Base-by-base conservation (phyloP, 2,888 invertebrate species). In the Apotomis turbidana region DNA sequence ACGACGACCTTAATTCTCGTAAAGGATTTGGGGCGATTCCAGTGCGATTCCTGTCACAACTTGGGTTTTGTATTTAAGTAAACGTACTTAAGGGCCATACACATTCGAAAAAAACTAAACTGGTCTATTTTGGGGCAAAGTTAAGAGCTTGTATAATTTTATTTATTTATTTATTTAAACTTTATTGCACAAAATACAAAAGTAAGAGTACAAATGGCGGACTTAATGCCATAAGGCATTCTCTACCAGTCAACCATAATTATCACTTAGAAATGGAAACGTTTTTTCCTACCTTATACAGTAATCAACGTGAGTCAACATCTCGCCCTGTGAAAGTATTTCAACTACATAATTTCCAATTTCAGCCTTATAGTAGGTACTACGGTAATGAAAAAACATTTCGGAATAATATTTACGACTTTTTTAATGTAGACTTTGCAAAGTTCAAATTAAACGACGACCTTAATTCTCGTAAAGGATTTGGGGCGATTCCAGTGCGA, bases 391-490 rank as follows among this genome's bases (percentile, higher is more conserved):
- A 68, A 60, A 57, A 44, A 60, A 46, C 44, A 4, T 60, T 44
- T 44, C 68, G 58, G 58, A 38, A 60, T 15, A 36, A 55, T 57
- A 58, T 57, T 57, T 49, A 62, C 54, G 46, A 61, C 55, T 49
- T 69, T 69, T 68, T 68, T 68, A 68, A 60, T 68, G 60, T 60
- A 51, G 54, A 60, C 68, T 60, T 60, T 4, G 15, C 9, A 15
- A 55, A 62, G 54, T 62, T 41, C 13, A 13, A 55, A 55, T 57
- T 36, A 62, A 10, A 12, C 46, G n/a, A 13, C 6, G 49, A n/a
- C 58, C 38, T 38, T 58, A 49, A 49, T 49, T 49, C 38, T 49
- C 49, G 9, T 49, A 67, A 41, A 44, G 44, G 44, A 44, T 67
- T 67, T 66, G 36, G 36, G 13, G 10, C 51, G 51, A 36, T 12